Base-by-base conservation (phyloP, 30 jellyfish, hydroid and myxozoan genomes). In the Cassiopea andromeda region DNA sequence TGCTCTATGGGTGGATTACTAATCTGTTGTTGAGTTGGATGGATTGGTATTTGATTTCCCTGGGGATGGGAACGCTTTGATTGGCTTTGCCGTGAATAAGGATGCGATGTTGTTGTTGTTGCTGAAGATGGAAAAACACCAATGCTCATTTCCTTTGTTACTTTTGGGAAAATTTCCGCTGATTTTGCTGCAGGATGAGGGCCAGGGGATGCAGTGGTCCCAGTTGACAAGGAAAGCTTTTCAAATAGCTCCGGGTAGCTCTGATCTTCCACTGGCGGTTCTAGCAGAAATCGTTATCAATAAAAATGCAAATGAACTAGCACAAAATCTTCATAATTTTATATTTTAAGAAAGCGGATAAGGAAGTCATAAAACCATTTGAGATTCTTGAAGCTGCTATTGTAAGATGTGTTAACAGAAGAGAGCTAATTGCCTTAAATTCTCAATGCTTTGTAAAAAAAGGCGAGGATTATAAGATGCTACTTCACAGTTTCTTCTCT, bases 51-150 rank as follows among this genome's bases (percentile, higher is more conserved):
- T 18, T 76, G 88, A 49, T 66, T 85, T 12, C 59, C 84, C 93
- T 74, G 75, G 13, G 88, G 88, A 19, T 61, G 93, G 46, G 84
- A 88, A 46, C 82, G 88, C 61, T 69, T 70, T n/a, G 49, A 59
- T 15, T 72, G 92, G 69, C 44, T 81, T 7, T 73, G 92, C 17
- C 87, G 75, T 38, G 92, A 73, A 57, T 72, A 83, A 38, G 93
- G 45, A 45, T 79, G 66, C 48, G 78, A 60, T 44, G 78, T 75
- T 0, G 93, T 73, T 0, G 93, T 73, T 46, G 87, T n/a, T n/a
- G n/a, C 92, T 17, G 93, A 85, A 7, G 93, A 85, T 44, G 93
- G 93, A 66, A 85, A 85, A 7, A 85, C 93, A 27, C 93, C 93
- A 66, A 85, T 61, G 78, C 75, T 85, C 47, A 69, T 73, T 7